Percentiles rank a stretch among this genome's conserved stretches.
Conservation (phyloP, 2,888 invertebrate species). For the Dromius quadrimaculatus region DNA sequence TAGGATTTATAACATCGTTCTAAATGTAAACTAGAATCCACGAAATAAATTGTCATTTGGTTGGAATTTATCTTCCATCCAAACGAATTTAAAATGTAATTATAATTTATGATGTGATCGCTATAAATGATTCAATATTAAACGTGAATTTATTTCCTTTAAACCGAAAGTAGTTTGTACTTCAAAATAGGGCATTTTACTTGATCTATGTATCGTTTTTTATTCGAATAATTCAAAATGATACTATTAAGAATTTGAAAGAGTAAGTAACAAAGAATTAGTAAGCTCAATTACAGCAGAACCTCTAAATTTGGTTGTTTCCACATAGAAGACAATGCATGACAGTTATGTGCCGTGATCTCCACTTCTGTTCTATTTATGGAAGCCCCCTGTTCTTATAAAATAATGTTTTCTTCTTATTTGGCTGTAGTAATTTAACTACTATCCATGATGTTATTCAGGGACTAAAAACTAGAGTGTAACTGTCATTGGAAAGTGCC, state of each 20-base stretch:
- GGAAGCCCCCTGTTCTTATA: conserved; percentile 6
- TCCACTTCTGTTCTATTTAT: conserved; percentile 30
- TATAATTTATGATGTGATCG: conserved; percentile 21
- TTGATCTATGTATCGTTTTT: too few relatives aligned
- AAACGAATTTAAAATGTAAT: conserved; percentile 2
- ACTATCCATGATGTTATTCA: background rate
- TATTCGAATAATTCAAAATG: too few relatives aligned
- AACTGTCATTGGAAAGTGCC: conserved; percentile 21
- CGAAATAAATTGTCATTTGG: conserved; percentile 18
- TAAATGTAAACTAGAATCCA: conserved; percentile 15
- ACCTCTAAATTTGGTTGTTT: too few relatives aligned
- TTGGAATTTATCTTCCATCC: conserved; percentile 8
- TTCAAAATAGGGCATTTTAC: too few relatives aligned
- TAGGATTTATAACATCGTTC: conserved; percentile 15
- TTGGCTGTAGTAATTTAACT: conserved; percentile 25
- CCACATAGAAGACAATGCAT: too few relatives aligned
- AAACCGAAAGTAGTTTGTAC: too few relatives aligned
- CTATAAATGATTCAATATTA: too few relatives aligned
- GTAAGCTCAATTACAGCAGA: too few relatives aligned
- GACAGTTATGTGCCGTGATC: too few relatives aligned
- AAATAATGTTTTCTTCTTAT: conserved; percentile 29
- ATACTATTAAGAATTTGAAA: too few relatives aligned
- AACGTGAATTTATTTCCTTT: too few relatives aligned
- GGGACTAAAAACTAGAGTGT: conserved; percentile 1
- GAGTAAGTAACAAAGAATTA: too few relatives aligned